Conservation (phyloP, 2,113 vertebrate genomes). For the Rattus norvegicus region GRCr8 NC_086032.1:101639501-101640000, state of each 20-base stretch:
- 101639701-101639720: not conserved
- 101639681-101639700: not conserved
- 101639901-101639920: not conserved
- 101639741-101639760: not conserved
- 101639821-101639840: conserved; percentile 11
- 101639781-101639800: not conserved
- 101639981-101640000: not conserved
- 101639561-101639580: too few species aligned
- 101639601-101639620: too few species aligned
- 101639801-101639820: not conserved
- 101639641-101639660: too few species aligned
- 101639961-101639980: conserved; percentile 15
- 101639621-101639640: too few species aligned
- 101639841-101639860: not conserved
- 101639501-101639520: too few species aligned
- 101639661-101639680: not conserved
- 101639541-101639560: too few species aligned
- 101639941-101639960: not conserved
- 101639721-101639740: not conserved
- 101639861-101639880: conserved; percentile 1
- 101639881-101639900: not conserved
- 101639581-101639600: too few species aligned
- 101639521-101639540: too few species aligned
- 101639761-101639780: not conserved
- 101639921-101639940: not conserved